A percentile compares a stretch with the other conserved stretches of the same genome.
Evolutionary conservation across 2,888 invertebrate genomes (phyloP).

Genomic region (Sipha maydis): DNA sequence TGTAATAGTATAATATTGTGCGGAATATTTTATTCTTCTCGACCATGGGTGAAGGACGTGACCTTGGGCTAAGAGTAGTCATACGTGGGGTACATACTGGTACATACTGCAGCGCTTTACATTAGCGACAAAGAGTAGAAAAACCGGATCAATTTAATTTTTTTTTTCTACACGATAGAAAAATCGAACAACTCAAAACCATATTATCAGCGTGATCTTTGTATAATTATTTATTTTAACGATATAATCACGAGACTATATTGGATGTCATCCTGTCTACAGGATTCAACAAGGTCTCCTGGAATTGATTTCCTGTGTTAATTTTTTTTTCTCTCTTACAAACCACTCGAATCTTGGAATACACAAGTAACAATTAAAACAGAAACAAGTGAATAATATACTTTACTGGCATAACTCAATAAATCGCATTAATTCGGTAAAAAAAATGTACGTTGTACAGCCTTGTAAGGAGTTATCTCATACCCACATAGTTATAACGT

Average conservation of each 20-base stretch:
- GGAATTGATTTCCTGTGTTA: background rate
- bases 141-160: constrained; percentile 15
- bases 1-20: background rate
- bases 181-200: background rate
- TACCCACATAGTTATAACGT: too few species aligned
- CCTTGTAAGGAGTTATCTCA: too few species aligned
- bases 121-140: background rate
- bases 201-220: constrained; percentile 21
- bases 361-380: background rate
- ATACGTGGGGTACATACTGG: background rate
- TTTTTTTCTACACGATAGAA: background rate
- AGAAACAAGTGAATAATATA: background rate
- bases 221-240: background rate
- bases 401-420: background rate
- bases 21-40: background rate
- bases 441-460: too few species aligned
- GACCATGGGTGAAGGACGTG: constrained; percentile 8
- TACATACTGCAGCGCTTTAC: background rate
- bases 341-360: too few species aligned
- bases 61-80: background rate
- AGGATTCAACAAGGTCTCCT: background rate
- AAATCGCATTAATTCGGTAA: background rate
- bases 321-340: background rate
- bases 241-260: background rate
- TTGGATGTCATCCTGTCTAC: background rate